Conservation (phyloP, 2,797 vertebrate genomes). For the Kryptopterus vitreolus region DNA sequence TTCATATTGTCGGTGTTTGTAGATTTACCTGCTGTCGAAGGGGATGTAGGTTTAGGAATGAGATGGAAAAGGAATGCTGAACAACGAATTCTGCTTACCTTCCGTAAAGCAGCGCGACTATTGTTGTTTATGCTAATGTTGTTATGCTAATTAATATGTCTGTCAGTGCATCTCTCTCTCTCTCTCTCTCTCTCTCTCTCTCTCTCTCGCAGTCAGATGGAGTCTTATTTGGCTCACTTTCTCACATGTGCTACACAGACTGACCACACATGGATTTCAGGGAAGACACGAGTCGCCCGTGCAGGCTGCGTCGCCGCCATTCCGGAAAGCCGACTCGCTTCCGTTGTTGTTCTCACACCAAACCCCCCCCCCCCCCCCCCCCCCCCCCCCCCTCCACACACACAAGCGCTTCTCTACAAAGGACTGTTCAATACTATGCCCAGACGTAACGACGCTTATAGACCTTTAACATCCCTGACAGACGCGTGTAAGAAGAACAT, state of each 20-base stretch:
- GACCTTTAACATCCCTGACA: conserved; percentile 16
- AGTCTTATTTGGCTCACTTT: conserved; percentile 33
- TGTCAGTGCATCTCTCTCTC: conserved; percentile 36
- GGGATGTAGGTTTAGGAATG: background rate
- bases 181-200: no score
- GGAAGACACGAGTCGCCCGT: conserved; percentile 44
- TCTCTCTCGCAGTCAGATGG: conserved; percentile 19
- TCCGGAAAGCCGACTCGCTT: background rate
- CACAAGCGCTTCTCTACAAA: background rate
- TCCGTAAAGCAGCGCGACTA: background rate
- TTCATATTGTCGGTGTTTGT: background rate
- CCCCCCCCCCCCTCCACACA: conserved; percentile 6
- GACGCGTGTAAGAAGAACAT: conserved; percentile 21
- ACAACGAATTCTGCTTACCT: background rate
- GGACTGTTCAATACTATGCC: background rate
- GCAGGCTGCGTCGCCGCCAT: conserved; percentile 26
- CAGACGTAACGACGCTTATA: conserved; percentile 37
- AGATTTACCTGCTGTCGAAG: background rate
- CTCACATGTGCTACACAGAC: conserved; percentile 46
- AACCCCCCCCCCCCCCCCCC: background rate
- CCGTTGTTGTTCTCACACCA: background rate
- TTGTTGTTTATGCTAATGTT: background rate
- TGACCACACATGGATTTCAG: conserved; percentile 50
- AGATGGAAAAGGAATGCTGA: background rate
- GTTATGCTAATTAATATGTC: conserved; percentile 34